Base-by-base conservation (phyloP, 1,140 invertebrate genomes). In the Megalopta genalis region DNA sequence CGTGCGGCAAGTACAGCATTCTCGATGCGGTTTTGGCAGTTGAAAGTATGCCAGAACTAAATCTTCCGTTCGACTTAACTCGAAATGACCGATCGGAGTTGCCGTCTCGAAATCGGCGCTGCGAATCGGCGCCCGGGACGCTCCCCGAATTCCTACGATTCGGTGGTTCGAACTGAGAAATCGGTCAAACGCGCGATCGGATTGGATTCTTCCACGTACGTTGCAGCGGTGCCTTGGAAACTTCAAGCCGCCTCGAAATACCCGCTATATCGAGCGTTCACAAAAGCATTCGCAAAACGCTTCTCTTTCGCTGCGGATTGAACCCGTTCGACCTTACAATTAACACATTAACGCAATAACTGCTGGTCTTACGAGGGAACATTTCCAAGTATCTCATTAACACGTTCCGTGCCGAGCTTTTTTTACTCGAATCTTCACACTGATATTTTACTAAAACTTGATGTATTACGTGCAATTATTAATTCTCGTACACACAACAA, bases 41-140 rank as follows among this genome's bases (percentile, higher is more conserved):
- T 25, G 82, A 85, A 86, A 87, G 86, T 87, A 59, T 80, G 86
- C 73, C 85, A 74, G 65, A 66, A 77, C 71, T 77, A 84, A 86
- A 87, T 87, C 85, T 81, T 80, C 70, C 68, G 80, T 83, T 76
- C 75, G 86, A 86, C 71, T 86, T 76, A 76, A 74, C 49, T 14
- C 59, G 60, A 73, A 59, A 54, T 23, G 81, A 62, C 23, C 54
- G 72, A 66, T 68, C 64, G 69, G 23, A 37, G 23, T 25, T 66
- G 27, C 23, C 23, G 32, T 2, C 52, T 63, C 42, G 69, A 69
- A 74, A 71, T 77, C 68, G 68, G 57, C 42, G 54, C 21, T 54
- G 54, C 27, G 68, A 59, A 62, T 70, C 57, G 70, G 60, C 16
- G 63, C 57, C 63, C 69, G 73, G 57, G 32, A 71, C 71, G 65